Evolutionary conservation across 1,140 invertebrate genomes (phyloP), one percentile per base, ranked within the genome.

Genomic region (Aphaenogaster ashmeadi): DNA sequence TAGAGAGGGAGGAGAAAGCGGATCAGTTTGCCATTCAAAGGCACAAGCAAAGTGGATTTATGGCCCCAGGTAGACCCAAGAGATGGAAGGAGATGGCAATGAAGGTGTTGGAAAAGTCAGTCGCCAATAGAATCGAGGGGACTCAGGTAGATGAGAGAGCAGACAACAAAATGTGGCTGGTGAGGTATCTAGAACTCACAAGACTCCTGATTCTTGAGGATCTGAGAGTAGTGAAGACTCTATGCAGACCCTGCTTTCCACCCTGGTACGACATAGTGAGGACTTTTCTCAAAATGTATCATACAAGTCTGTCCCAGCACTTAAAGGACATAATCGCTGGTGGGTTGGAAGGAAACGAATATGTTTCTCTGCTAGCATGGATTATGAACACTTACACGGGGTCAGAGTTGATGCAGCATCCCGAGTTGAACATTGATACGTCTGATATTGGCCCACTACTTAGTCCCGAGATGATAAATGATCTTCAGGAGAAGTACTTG

Each of bases 131-230:
- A 87, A 97, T 98, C 60, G 98, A 98, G 95, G 98, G 97, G 0
- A 99, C 98, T 38, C 98, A 99, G 91, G 97, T 99, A 3, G 99
- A 99, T 91, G 98, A 99, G 92, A 95, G 99, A 77, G 96, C 96
- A 13, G 97, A 98, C 88, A 99, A 99, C 94, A 99, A 99, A 95
- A 97, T 99, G 96, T 99, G 99, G 99, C 96, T 99, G 6, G 99
- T 99, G 3, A 96, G 97, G 33, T 96, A 97, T 88, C 92, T 97
- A 21, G 97, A 98, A 92, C 95, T 99, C n/a, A 98, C 98, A 1
- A 96, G 99, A 52, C 97, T 98, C 92, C 95, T 99, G 0, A 98
- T 99, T 91, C 94, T 99, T 0, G 98, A 99, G 93, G 99, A 99
- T 95, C 95, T 99, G 66, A 96, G 98, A 88, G 98, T 99, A 44